Percentiles rank a stretch among this genome's conserved stretches.
These are phyloP conservation scores for Cheilosia vernalis DNA, from an alignment of 2,888 invertebrate species.

Conservation along the genomic window DNA sequence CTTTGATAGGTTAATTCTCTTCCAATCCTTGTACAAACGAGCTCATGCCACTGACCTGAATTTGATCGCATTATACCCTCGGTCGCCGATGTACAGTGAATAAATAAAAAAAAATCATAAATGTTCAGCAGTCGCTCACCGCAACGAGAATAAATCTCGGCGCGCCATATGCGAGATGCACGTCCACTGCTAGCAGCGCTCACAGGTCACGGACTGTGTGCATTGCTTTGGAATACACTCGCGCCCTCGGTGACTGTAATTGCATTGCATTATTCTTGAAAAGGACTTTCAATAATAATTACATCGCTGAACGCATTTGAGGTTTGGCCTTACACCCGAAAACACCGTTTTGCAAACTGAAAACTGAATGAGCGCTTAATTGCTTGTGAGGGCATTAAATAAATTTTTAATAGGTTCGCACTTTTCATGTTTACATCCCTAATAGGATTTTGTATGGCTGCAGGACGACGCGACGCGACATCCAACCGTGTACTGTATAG, in stretches of 20 bases:
- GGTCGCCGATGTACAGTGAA: not conserved
- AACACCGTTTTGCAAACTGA: conserved; percentile 76
- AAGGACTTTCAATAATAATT: conserved; percentile 75
- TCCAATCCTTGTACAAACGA: not conserved
- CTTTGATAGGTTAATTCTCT: not conserved
- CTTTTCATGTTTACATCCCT: conserved; percentile 82
- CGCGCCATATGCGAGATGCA: conserved; percentile 24
- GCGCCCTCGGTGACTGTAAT: conserved; percentile 63
- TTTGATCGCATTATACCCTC: not conserved
- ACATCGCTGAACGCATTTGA: conserved; percentile 75
- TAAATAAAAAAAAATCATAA: conserved; percentile 55
- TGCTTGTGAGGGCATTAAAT: conserved; percentile 83
- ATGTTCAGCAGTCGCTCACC: conserved; percentile 28
- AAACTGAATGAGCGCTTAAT: conserved; percentile 82
- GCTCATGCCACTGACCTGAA: not conserved
- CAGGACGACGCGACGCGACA: not conserved
- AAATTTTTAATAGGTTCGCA: conserved; percentile 83
- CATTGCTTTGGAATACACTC: conserved; percentile 19
- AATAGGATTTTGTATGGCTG: conserved; percentile 80
- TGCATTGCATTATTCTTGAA: conserved; percentile 69
- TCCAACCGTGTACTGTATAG: not conserved
- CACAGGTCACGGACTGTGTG: conserved; percentile 1
- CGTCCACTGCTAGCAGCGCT: not conserved
- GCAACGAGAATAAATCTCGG: conserved; percentile 62
- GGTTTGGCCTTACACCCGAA: conserved; percentile 73